Evolutionary conservation across 37 sponge, comb jelly and placozoan species (phyloP).

Genomic region (Dysidea cf. avara): DNA sequence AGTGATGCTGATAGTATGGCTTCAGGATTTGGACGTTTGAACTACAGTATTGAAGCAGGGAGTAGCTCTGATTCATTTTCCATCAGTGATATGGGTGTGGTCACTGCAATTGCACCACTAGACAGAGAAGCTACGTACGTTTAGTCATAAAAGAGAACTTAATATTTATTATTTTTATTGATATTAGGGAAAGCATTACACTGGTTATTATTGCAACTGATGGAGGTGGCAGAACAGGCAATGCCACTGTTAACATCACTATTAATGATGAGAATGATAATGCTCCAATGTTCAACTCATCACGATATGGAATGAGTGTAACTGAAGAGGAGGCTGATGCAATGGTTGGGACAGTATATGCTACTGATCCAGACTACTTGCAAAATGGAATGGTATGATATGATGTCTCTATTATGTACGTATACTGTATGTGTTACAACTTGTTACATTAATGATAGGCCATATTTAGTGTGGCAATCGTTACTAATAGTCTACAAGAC

Average conservation of each 20-base stretch:
- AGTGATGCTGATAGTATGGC: constrained; percentile 49
- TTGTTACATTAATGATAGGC: no score
- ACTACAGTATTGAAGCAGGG: constrained; percentile 16
- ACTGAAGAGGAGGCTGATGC: constrained; percentile 16
- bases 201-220: constrained; percentile 37
- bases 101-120: neutral
- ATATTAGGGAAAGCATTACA: neutral
- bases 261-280: constrained; percentile 47
- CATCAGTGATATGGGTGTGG: neutral
- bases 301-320: constrained; percentile 29
- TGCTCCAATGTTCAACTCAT: constrained; percentile 35
- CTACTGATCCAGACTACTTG: constrained; percentile 23
- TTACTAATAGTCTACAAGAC: no score
- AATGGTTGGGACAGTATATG: constrained; percentile 11
- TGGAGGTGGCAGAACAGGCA: constrained; percentile 36
- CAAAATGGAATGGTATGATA: neutral
- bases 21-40: no score
- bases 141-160: no score
- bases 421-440: no score
- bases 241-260: constrained; percentile 1
- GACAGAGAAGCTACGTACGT: constrained; percentile 10
- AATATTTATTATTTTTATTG: neutral
- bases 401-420: no score
- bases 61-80: constrained; percentile 1
- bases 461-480: no score